Conservation (phyloP, 2,797 vertebrate species). For the Danio aesculapii region DNA sequence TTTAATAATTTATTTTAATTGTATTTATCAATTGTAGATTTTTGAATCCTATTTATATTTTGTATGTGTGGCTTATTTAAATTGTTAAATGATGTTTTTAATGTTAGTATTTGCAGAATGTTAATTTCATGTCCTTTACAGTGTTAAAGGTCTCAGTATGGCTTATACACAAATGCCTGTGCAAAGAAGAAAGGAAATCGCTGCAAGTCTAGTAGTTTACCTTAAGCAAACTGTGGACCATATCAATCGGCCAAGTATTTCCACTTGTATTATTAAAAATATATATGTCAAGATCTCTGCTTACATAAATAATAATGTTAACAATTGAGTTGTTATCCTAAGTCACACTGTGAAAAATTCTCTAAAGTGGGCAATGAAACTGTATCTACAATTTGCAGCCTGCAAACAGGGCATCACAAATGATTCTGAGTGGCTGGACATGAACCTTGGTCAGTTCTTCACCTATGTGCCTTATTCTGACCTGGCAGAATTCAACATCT, state of each 20-base stretch:
- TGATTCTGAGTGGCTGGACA: slow-evolving; percentile 58
- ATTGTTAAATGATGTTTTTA: background rate
- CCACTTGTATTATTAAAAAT: background rate
- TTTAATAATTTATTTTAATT: too few species aligned
- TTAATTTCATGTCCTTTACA: slow-evolving; percentile 36
- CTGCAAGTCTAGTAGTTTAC: slow-evolving; percentile 50
- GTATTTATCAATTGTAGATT: too few species aligned
- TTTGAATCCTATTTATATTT: background rate
- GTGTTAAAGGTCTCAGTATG: slow-evolving; percentile 57
- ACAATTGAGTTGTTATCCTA: background rate
- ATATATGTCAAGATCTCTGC: too few species aligned
- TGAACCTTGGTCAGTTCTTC: slow-evolving; percentile 62
- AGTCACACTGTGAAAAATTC: background rate
- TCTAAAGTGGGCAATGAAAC: background rate
- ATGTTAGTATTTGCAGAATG: too few species aligned
- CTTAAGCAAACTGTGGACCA: slow-evolving; percentile 28
- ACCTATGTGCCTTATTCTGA: slow-evolving; percentile 42
- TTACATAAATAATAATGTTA: too few species aligned
- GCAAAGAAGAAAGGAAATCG: slow-evolving; percentile 19
- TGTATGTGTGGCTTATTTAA: too few species aligned
- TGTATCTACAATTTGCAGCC: slow-evolving; percentile 38
- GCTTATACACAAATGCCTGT: slow-evolving; percentile 34
- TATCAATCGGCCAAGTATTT: slow-evolving; percentile 54
- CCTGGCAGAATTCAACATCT: slow-evolving; percentile 61
- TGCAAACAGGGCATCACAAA: slow-evolving; percentile 54